Percentiles rank a stretch among this genome's conserved stretches.
Evolutionary conservation across 2,113 vertebrate species (phyloP).

Genomic region (Sciurus niger): DNA sequence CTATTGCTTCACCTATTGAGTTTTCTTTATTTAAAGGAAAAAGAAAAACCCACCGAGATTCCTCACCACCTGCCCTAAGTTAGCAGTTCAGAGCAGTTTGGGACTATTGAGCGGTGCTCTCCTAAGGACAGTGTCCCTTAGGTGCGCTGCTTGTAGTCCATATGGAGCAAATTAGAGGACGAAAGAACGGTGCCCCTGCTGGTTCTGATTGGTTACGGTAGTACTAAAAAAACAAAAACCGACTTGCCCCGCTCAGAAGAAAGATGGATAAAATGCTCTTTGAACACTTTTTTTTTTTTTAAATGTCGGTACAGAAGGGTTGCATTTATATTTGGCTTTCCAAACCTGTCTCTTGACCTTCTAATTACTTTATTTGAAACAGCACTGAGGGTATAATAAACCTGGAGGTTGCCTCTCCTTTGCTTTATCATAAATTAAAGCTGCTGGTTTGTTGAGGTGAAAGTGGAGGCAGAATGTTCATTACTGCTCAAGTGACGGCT

Average conservation of each 20-base stretch:
- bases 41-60: neutral
- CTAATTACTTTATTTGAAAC: conserved; percentile 94
- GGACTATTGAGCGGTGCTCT: neutral
- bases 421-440: conserved; percentile 93
- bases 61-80: conserved; percentile 82
- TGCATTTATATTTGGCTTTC: conserved; percentile 90
- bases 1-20: neutral
- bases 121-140: conserved; percentile 42
- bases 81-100: conserved; percentile 28
- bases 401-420: conserved; percentile 91
- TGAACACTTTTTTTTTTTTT: conserved; percentile 85
- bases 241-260: conserved; percentile 83
- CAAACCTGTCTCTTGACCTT: conserved; percentile 92
- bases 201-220: conserved; percentile 90
- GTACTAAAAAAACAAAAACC: conserved; percentile 77
- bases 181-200: conserved; percentile 78
- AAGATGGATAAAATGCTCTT: conserved; percentile 89
- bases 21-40: conserved; percentile 38
- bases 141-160: conserved; percentile 71
- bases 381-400: conserved; percentile 92
- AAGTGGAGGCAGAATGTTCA: conserved; percentile 92
- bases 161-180: conserved; percentile 87
- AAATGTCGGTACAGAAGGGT: conserved; percentile 89
- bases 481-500: conserved; percentile 94
- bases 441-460: conserved; percentile 91